Conservation (phyloP, 2,888 invertebrate species). For the Hyalella azteca region DNA sequence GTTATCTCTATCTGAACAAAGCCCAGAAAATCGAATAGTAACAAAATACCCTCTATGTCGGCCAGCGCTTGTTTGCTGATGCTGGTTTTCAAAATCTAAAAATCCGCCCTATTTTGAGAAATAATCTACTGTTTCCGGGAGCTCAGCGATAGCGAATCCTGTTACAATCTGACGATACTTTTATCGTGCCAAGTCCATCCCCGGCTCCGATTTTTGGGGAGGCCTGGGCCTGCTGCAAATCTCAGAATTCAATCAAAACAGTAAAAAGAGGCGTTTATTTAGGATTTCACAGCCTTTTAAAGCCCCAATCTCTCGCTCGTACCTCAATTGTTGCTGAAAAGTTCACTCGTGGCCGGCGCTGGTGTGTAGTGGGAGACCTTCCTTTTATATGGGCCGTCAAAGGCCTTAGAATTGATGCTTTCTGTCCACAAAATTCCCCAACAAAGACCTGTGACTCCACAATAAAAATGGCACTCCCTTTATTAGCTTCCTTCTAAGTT, state of each 20-base stretch:
- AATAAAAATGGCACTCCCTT: not conserved
- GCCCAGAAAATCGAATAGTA: too few species aligned
- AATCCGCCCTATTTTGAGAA: not conserved
- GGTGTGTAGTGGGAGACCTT: not conserved
- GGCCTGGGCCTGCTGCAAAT: not conserved
- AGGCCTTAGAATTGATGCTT: slow-evolving; percentile 3
- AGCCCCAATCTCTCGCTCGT: slow-evolving; percentile 24
- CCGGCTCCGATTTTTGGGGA: not conserved
- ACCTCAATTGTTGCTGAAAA: slow-evolving; percentile 17
- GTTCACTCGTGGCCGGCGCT: not conserved
- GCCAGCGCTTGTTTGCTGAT: not conserved
- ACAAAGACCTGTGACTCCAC: not conserved
- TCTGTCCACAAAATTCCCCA: not conserved
- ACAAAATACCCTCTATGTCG: not conserved
- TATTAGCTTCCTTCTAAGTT: slow-evolving; percentile 16
- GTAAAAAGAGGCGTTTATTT: slow-evolving; percentile 3
- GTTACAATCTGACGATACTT: not conserved
- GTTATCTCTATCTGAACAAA: too few species aligned
- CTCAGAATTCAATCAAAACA: slow-evolving; percentile 16
- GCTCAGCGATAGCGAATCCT: not conserved
- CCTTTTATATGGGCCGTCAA: not conserved
- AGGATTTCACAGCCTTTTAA: slow-evolving; percentile 25
- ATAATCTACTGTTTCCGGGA: not conserved
- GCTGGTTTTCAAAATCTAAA: not conserved
- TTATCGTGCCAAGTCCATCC: not conserved